Base-by-base conservation (phyloP, 2,797 vertebrate genomes). In the Pelochelys cantorii region DNA sequence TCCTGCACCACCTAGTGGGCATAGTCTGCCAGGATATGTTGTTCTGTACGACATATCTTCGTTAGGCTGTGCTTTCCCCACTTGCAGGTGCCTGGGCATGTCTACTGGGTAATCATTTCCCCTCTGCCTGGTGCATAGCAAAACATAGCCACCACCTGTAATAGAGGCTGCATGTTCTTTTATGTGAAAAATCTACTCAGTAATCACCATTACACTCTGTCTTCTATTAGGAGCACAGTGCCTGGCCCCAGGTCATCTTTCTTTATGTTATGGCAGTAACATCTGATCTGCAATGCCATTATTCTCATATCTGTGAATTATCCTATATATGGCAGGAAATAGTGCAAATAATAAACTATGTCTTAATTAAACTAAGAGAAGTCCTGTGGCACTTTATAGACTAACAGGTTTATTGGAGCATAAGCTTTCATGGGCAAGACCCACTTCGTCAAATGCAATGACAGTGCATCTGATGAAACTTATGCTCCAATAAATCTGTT, bases 111-210 rank as follows among this genome's bases (percentile, higher is more conserved):
- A 71, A 37, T 12, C 11, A 1, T 54, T 54, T 52, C 7, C 52
- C 11, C 54, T 23, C 57, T 10, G 56, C 48, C 18, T 2, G 27
- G 1, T 83, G 60, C 48, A 4, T 31, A 78, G 20, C 52, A 84
- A 90, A 62, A 34, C 18, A 22, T 1, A 25, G 29, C 53, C 1
- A 0, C 48, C 1, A 0, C 80, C 34, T 48, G 42, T 48, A 48
- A 48, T 48, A 48, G 42, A 48, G 53, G 52, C 53, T 29, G 1
- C 2, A 12, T 8, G 14, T 53, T 82, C 60, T 29, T 37, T n/a
- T 57, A 8, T 3, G 6, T 7, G 11, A 29, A 74, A 54, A 20
- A 29, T 17, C 84, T 31, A 10, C 85, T 48, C 29, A n/a, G 65
- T 59, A 81, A 48, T 11, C 8, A 0, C 31, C 65, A 6, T 80